A percentile compares a stretch with the other conserved stretches of the same genome.
Evolutionary conservation across 2,888 invertebrate species (phyloP).

Genomic region (Sinotaia quadrata): DNA sequence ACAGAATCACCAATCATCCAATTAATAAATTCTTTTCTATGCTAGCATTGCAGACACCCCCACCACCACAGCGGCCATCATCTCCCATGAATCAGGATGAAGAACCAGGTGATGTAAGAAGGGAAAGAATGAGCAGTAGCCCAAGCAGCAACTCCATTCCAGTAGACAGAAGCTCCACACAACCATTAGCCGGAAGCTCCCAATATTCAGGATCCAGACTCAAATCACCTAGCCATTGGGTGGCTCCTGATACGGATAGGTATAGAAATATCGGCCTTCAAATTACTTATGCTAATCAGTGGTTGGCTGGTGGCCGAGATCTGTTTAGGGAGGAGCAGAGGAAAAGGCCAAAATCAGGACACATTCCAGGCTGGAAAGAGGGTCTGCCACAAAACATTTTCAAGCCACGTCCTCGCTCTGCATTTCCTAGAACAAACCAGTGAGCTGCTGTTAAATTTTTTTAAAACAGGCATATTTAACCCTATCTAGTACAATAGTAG

Average conservation of each 20-base stretch:
- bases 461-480: neutral
- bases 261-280: too few relatives aligned
- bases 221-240: too few relatives aligned
- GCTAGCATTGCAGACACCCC: slow-evolving; percentile 32
- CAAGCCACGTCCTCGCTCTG: slow-evolving; percentile 54
- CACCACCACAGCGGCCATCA: slow-evolving; percentile 56
- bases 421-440: slow-evolving; percentile 46
- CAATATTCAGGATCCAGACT: too few relatives aligned
- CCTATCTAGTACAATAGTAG: too few relatives aligned
- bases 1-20: too few relatives aligned
- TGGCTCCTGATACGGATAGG: too few relatives aligned
- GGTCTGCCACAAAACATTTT: slow-evolving; percentile 59
- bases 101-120: neutral
- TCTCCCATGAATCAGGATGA: slow-evolving; percentile 41
- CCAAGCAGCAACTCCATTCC: too few relatives aligned
- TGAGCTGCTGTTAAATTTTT: slow-evolving; percentile 6
- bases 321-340: slow-evolving; percentile 59
- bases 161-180: too few relatives aligned
- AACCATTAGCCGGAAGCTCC: too few relatives aligned
- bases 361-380: slow-evolving; percentile 68
- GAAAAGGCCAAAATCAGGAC: slow-evolving; percentile 59
- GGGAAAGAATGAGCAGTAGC: too few relatives aligned
- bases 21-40: too few relatives aligned
- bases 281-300: slow-evolving; percentile 45
- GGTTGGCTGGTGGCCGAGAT: slow-evolving; percentile 68